Evolutionary conservation across 2,888 invertebrate species (phyloP), one percentile per base, ranked within the genome.

Genomic region (Argyresthia albistria): DNA sequence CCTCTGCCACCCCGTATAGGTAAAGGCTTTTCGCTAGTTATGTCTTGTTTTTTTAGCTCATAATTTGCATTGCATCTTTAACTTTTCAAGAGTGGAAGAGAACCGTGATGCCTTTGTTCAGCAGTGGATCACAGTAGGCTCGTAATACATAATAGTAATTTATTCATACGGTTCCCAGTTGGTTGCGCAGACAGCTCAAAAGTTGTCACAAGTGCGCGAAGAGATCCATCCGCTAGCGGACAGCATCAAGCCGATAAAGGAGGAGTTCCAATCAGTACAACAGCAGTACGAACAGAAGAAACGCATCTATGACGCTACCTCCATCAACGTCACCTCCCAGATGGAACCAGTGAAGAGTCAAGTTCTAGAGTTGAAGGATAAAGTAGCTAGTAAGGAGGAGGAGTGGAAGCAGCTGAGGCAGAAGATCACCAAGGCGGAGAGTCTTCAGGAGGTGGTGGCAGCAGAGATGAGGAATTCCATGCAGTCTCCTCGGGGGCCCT

Each of bases 211-310:
- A 69, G 80, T 88, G 1, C 80, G 87, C 12, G 81, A 81, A 67
- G 84, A 84, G 63, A 81, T 86, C 51, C 81, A 83, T 57, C 88
- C 87, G 15, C 70, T 89, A 8, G 81, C 80, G 8, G 86, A 84
- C 58, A 72, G 71, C 64, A 80, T 95, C 51, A 90, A 93, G 63
- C 91, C 91, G 1, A 75, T 93, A 52, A 88, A 93, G 59, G 90
- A 93, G 58, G 89, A 90, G 62, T 89, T 88, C 50, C 90, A 92
- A 80, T 89, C 90, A 55, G 67, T 92, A 42, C 90, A 90, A 58
- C 89, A 90, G 61, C 90, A 91, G 60, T 91, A 91, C 69, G 92
- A 93, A 60, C 90, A 91, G 62, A 91, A 90, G 76, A 93, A 93
- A 71, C 70, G 88, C 58, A 73, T 89, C 25, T 93, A 92, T 67